A percentile compares a stretch with the other conserved stretches of the same genome.
Conservation (phyloP, 2,113 vertebrate species). For the Entelurus aequoreus region DNA sequence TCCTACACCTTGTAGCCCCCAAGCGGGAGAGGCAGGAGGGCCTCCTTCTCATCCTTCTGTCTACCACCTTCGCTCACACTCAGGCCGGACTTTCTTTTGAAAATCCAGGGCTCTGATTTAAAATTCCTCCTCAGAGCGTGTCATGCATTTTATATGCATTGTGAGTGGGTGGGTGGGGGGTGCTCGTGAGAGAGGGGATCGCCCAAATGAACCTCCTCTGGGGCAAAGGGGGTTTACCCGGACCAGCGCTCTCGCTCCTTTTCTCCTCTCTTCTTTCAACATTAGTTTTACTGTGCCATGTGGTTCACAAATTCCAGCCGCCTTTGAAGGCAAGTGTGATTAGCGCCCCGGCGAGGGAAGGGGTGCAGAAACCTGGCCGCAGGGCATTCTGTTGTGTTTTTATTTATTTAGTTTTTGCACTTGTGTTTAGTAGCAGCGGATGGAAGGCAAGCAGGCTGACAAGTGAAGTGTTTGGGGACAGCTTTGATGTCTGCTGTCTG, state of each 20-base stretch:
- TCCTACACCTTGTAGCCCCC: slow-evolving; percentile 65
- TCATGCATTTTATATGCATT: slow-evolving; percentile 72
- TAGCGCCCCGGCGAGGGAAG: slow-evolving; percentile 50
- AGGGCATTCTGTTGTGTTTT: slow-evolving; percentile 52
- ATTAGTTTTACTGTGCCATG: slow-evolving; percentile 71
- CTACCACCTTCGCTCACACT: slow-evolving; percentile 43
- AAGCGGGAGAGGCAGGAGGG: slow-evolving; percentile 51
- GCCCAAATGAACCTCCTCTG: slow-evolving; percentile 61
- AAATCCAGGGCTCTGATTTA: slow-evolving; percentile 64
- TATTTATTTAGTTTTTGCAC: slow-evolving; percentile 15
- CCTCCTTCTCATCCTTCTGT: slow-evolving; percentile 15
- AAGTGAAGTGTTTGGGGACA: slow-evolving; percentile 65
- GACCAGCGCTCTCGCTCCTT: slow-evolving; percentile 11
- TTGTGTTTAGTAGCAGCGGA: slow-evolving; percentile 58
- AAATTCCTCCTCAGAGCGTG: slow-evolving; percentile 70
- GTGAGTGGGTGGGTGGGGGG: slow-evolving; percentile 24
- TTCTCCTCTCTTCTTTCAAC: slow-evolving; percentile 55
- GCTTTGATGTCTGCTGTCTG: slow-evolving; percentile 66
- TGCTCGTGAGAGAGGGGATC: slow-evolving; percentile 11
- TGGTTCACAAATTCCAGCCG: slow-evolving; percentile 62
- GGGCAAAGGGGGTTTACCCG: slow-evolving; percentile 37
- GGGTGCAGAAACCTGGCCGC: slow-evolving; percentile 52
- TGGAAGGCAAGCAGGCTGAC: slow-evolving; percentile 54
- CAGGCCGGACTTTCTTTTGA: slow-evolving; percentile 66
- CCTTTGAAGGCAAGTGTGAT: slow-evolving; percentile 70